Conservation (phyloP, 1,140 invertebrate genomes). For the Nasonia giraulti region DNA sequence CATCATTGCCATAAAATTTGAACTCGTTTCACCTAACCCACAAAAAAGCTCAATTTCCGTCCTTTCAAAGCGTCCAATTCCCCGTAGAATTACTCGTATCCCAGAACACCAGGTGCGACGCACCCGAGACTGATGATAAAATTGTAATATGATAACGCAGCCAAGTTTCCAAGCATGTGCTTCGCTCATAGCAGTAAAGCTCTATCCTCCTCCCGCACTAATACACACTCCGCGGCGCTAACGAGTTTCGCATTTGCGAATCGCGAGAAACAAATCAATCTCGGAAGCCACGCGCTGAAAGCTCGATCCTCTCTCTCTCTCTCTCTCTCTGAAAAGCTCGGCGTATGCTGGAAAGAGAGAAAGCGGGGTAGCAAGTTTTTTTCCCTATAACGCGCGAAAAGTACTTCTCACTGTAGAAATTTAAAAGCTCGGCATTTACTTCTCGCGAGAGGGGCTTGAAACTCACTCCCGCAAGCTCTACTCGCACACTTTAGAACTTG, state of each 20-base stretch:
- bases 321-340: constrained; percentile 23
- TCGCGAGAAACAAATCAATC: constrained; percentile 18
- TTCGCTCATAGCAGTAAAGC: background rate
- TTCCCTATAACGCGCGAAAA: background rate
- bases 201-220: background rate
- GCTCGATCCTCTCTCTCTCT: background rate
- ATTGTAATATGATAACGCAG: background rate
- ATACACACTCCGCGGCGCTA: background rate
- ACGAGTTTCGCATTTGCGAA: constrained; percentile 24
- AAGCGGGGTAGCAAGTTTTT: background rate
- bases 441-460: background rate
- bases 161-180: background rate
- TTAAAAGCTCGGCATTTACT: constrained; percentile 36
- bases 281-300: background rate
- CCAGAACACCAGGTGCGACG: no score
- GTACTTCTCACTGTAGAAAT: background rate
- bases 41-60: no score
- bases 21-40: no score
- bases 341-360: background rate
- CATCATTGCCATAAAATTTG: no score
- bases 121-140: background rate
- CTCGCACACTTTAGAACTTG: constrained; percentile 13
- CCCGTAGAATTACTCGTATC: no score
- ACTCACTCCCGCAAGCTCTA: constrained; percentile 8
- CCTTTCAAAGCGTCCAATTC: no score